These are phyloP conservation scores for Rhipidura dahli DNA, from an alignment of 2,113 vertebrate genomes.

Conservation along the genomic window DNA sequence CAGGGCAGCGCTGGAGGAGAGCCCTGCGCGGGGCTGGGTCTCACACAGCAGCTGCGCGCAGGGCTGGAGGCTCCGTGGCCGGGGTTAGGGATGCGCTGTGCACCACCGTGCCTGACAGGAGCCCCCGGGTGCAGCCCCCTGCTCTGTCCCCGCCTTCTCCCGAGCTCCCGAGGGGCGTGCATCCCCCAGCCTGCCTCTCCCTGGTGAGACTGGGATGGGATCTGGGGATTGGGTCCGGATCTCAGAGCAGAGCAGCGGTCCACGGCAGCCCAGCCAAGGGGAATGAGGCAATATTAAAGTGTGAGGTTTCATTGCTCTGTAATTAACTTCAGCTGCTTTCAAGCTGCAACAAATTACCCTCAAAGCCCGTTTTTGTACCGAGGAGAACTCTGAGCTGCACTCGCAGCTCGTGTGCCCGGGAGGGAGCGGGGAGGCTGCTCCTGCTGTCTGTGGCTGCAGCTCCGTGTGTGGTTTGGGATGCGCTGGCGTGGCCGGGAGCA, in stretches of 20 bases:
- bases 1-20: background rate
- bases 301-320: background rate
- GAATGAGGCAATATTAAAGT: background rate
- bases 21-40: background rate
- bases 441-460: background rate
- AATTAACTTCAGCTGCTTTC: slow-evolving; percentile 28
- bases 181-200: background rate
- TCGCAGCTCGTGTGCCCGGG: background rate
- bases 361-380: background rate
- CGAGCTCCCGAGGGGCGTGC: accelerated
- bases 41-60: background rate
- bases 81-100: background rate
- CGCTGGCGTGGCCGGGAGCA: background rate
- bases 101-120: accelerated
- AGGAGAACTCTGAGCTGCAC: background rate
- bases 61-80: background rate
- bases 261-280: background rate
- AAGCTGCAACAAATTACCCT: slow-evolving; percentile 22
- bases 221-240: background rate
- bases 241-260: background rate
- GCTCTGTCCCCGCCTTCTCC: accelerated
- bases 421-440: background rate
- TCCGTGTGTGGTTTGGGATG: background rate
- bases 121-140: accelerated
- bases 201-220: background rate